These are phyloP conservation scores for Felis catus DNA, from an alignment of 2,113 vertebrate species.

Conservation along the genomic window F.catus_Fca126_mat1.0 CM031414.1:96138501-96139000, in stretches of 20 bases:
- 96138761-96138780: background rate
- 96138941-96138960: background rate
- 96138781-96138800: background rate
- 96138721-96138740: background rate
- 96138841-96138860: background rate
- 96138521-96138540: background rate
- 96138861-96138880: background rate
- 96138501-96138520: background rate
- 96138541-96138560: background rate
- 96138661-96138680: background rate
- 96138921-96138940: background rate
- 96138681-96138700: background rate
- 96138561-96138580: background rate
- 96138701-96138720: background rate
- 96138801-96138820: background rate
- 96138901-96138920: background rate
- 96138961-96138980: background rate
- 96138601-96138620: background rate
- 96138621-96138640: background rate
- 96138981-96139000: background rate
- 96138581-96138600: background rate
- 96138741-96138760: background rate
- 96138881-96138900: background rate
- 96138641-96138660: background rate
- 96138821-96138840: background rate